Percentiles rank a stretch among this genome's conserved stretches.
These are phyloP conservation scores for Pocota personata DNA, from an alignment of 2,888 invertebrate species.

Conservation along the genomic window DNA sequence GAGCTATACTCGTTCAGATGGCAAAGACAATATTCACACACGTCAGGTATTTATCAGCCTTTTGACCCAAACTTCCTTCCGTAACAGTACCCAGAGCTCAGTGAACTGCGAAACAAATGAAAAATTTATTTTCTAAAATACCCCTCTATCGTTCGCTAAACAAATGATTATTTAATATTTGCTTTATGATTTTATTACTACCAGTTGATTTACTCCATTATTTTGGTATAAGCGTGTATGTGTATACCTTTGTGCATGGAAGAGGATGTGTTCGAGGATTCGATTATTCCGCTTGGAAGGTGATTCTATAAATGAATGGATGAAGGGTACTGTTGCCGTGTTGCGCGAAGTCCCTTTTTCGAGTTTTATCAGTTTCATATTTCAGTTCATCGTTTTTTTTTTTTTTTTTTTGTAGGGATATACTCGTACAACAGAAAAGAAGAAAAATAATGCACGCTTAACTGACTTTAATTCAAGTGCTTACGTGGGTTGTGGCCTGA, in stretches of 20 bases:
- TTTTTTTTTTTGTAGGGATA: too few relatives aligned
- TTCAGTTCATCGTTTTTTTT: too few relatives aligned
- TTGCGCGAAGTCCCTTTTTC: too few relatives aligned
- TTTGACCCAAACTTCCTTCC: too few relatives aligned
- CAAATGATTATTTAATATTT: constrained; percentile 46
- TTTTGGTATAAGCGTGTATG: background rate
- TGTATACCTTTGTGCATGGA: background rate
- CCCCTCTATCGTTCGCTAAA: constrained; percentile 9
- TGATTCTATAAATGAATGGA: constrained; percentile 31
- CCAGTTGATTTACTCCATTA: constrained; percentile 44
- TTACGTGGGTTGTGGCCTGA: too few relatives aligned
- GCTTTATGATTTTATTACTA: constrained; percentile 43
- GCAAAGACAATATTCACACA: too few relatives aligned
- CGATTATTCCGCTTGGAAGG: constrained; percentile 44
- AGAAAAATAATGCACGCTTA: too few relatives aligned
- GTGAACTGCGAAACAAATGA: constrained; percentile 16
- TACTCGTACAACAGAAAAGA: too few relatives aligned
- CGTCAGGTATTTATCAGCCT: background rate
- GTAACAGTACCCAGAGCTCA: background rate
- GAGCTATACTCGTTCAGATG: too few relatives aligned
- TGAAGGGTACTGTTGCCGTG: background rate
- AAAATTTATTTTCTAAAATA: constrained; percentile 13
- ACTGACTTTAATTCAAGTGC: too few relatives aligned
- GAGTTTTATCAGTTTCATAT: too few relatives aligned
- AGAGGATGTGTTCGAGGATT: constrained; percentile 20